Evolutionary conservation across 1,140 invertebrate genomes (phyloP).

Genomic region (Zophobas atratus): DNA sequence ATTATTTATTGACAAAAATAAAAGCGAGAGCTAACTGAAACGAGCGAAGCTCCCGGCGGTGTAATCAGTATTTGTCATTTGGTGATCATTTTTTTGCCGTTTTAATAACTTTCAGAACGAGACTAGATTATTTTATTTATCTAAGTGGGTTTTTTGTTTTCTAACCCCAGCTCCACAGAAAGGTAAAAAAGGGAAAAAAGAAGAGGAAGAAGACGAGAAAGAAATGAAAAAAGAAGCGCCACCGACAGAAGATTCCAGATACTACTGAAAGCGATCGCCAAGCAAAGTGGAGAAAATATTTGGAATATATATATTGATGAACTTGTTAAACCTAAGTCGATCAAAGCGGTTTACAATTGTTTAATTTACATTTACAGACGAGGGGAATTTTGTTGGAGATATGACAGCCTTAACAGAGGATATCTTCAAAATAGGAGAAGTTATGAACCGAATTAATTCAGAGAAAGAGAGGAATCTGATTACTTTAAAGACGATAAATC

Average conservation of each 20-base stretch:
- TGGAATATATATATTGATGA: slow-evolving; percentile 75
- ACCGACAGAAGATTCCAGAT: slow-evolving; percentile 50
- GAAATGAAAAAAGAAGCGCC: slow-evolving; percentile 20
- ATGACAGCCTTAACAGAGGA: slow-evolving; percentile 57
- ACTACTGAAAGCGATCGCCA: slow-evolving; percentile 16
- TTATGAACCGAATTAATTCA: slow-evolving; percentile 58
- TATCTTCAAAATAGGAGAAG: slow-evolving; percentile 57
- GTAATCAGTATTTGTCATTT: too few relatives aligned
- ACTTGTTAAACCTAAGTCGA: slow-evolving; percentile 74
- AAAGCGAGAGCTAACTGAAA: too few relatives aligned
- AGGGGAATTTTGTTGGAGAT: slow-evolving; percentile 70
- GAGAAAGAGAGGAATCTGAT: slow-evolving; percentile 34
- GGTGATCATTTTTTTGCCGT: too few relatives aligned
- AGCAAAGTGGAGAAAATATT: slow-evolving; percentile 74
- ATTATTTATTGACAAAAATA: too few relatives aligned
- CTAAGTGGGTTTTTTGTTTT: too few relatives aligned
- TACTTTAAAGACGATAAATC: slow-evolving; percentile 67
- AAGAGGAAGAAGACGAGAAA: not conserved
- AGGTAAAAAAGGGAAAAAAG: slow-evolving; percentile 54
- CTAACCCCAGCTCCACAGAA: slow-evolving; percentile 13
- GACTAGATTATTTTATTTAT: too few relatives aligned
- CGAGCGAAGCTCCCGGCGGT: too few relatives aligned
- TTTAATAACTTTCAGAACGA: too few relatives aligned
- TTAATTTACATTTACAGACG: slow-evolving; percentile 68
- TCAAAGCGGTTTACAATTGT: slow-evolving; percentile 69